A percentile compares a stretch with the other conserved stretches of the same genome.
Conservation (phyloP, 2,113 vertebrate species). For the Tricholaema leucomelas region DNA sequence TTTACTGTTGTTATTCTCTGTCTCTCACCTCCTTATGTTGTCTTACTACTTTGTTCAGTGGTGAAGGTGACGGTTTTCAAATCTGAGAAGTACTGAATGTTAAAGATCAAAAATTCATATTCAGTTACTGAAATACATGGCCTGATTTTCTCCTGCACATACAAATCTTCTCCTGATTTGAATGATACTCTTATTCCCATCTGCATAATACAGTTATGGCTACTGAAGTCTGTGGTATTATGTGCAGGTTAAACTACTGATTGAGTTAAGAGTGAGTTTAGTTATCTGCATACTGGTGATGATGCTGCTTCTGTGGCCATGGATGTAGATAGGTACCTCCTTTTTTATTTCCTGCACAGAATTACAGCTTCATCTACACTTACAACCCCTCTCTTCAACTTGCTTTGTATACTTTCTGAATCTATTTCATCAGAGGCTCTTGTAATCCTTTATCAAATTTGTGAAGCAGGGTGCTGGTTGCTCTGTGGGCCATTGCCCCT, state of each 20-base stretch:
- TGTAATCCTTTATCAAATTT: background rate
- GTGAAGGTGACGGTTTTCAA: background rate
- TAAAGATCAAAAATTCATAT: background rate
- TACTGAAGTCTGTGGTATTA: background rate
- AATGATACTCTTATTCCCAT: background rate
- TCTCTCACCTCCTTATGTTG: background rate
- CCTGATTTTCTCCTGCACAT: background rate
- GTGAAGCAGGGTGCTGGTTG: background rate
- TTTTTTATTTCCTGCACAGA: background rate
- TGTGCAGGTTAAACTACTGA: background rate
- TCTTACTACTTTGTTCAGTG: background rate
- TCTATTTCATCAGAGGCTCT: background rate
- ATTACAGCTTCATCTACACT: background rate
- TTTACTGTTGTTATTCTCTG: background rate
- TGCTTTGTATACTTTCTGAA: background rate
- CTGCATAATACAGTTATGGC: background rate
- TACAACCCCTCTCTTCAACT: background rate
- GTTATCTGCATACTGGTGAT: background rate
- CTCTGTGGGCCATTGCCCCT: fast-evolving
- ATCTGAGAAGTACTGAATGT: background rate
- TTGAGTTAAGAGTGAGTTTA: background rate
- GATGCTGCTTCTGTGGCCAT: background rate
- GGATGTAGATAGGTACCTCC: background rate
- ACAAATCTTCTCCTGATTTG: background rate
- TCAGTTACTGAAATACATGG: background rate